Conservation (phyloP, 64 coral and sea anemone species). For the Montipora capricornis region DNA sequence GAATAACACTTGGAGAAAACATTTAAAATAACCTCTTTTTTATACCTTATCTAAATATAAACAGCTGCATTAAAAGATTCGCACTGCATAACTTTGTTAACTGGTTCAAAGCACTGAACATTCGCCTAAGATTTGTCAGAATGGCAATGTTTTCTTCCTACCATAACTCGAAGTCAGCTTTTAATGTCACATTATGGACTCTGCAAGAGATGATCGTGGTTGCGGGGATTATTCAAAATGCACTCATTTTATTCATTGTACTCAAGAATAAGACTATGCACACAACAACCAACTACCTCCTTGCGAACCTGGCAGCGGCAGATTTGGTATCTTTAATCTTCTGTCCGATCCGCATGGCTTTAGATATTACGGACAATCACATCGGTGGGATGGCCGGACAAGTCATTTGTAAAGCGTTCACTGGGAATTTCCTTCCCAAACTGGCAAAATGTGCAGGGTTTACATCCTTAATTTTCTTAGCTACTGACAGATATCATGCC, state of each 20-base stretch:
- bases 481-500: no score
- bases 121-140: neutral
- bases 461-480: no score
- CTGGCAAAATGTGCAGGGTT: no score
- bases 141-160: neutral
- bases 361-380: constrained; percentile 7
- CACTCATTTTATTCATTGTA: constrained; percentile 46
- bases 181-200: constrained; percentile 7
- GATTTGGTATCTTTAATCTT: constrained; percentile 50
- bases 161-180: neutral
- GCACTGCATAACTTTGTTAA: no score
- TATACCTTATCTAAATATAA: no score
- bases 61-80: no score
- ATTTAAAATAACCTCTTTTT: no score
- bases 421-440: neutral
- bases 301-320: constrained; percentile 54
- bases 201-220: neutral
- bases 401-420: constrained; percentile 48
- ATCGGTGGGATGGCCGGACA: neutral
- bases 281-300: constrained; percentile 74
- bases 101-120: neutral
- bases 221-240: constrained; percentile 49
- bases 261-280: constrained; percentile 55
- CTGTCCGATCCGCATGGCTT: constrained; percentile 5
- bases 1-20: no score